Base-by-base conservation (phyloP, 1,140 invertebrate species). In the Zophobas morio region DNA sequence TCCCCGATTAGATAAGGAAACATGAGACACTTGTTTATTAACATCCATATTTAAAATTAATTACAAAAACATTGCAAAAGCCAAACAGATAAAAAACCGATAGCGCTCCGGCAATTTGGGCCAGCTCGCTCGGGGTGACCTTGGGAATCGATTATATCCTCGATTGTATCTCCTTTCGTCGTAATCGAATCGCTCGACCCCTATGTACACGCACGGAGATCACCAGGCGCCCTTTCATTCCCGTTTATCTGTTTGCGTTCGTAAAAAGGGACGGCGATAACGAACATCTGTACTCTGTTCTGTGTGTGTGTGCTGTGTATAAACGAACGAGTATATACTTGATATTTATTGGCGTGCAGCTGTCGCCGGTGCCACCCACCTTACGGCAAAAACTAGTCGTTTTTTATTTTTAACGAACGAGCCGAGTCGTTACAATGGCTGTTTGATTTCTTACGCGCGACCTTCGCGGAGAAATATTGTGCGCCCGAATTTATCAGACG, bases 331-430 rank as follows among this genome's bases (percentile, higher is more conserved):
- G 71, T 73, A 66, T 63, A 63, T 66, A 73, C 71, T 73, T 73
- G 71, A 73, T 73, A 73, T 73, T 72, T 73, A 73, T 73, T 73
- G 54, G 54, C 71, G 49, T 73, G 71, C 71, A 73, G 71, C 71
- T 73, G 71, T 73, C 71, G 71, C 39, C 54, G 51, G 49, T 73
- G 36, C 71, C 71, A 73, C 71, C 71, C 71, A 73, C 71, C 71
- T 53, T 72, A 66, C 60, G 33, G 60, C 60, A 66, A 66, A 66
- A 66, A 66, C 60, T n/a, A 33, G 60, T 66, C 60, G 60, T 66
- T 66, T 66, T 66, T 66, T 66, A 66, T 66, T 66, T 66, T 66
- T 46, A 66, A 66, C 39, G 60, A 66, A 66, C 60, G 60, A 51
- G 4, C n/a, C 3, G 4, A 51, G 4, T 51, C 49, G n/a, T 46